phyloP scores from a whole-genome alignment of 1,140 invertebrate genomes.

The Drosophila mayri region DNA sequence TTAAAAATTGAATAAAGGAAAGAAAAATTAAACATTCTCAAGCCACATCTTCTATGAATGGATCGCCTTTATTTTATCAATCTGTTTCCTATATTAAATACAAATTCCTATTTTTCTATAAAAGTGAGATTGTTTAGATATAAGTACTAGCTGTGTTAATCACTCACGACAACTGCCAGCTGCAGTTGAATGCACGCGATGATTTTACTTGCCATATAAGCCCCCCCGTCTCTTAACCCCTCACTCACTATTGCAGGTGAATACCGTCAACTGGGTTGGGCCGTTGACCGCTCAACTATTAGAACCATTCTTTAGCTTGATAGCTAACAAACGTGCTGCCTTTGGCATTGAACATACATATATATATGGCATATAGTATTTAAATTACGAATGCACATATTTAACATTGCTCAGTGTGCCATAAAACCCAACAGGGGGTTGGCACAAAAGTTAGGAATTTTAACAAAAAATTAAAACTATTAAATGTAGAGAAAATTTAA shows the following conservation, averaged over 20 bases:
- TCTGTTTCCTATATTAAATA: neutral
- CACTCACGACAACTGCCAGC: constrained; percentile 14
- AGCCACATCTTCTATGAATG: neutral
- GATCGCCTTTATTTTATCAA: neutral
- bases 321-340: constrained; percentile 32
- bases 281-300: constrained; percentile 42
- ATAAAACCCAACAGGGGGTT: neutral
- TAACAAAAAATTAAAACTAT: too few relatives aligned
- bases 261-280: constrained; percentile 4
- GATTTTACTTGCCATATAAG: neutral
- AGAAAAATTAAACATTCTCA: neutral
- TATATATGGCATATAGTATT: too few relatives aligned
- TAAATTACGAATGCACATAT: constrained; percentile 26
- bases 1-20: neutral
- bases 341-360: constrained; percentile 27
- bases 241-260: neutral
- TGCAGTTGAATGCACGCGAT: constrained; percentile 42
- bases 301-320: constrained; percentile 24
- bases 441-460: neutral
- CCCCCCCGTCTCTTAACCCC: neutral
- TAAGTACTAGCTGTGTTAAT: constrained; percentile 22
- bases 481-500: too few relatives aligned
- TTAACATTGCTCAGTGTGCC: constrained; percentile 11
- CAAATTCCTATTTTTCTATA: constrained; percentile 21
- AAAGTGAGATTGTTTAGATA: constrained; percentile 14